Evolutionary conservation across 2,113 vertebrate species (phyloP).

Genomic region (Mesitornis unicolor): DNA sequence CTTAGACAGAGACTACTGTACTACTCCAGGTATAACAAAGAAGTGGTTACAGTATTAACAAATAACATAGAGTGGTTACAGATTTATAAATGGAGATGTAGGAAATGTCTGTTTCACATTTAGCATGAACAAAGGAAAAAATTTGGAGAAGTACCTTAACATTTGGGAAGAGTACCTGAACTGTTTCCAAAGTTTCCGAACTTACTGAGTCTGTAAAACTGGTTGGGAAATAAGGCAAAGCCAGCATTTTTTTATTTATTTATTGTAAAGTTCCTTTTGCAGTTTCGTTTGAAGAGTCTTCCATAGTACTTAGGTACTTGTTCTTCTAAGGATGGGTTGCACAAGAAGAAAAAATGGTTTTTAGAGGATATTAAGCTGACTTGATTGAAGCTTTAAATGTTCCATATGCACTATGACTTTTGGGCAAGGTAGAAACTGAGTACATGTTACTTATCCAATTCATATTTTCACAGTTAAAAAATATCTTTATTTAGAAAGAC

Average conservation of each 20-base stretch:
- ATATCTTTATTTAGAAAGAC: not conserved
- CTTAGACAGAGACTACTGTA: not conserved
- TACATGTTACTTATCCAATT: not conserved
- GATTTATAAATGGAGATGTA: slow-evolving; percentile 15
- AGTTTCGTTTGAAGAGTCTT: not conserved
- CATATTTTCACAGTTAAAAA: not conserved
- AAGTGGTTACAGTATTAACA: not conserved
- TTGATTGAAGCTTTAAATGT: not conserved
- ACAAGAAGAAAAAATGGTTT: not conserved
- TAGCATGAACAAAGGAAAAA: not conserved
- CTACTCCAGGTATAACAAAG: not conserved
- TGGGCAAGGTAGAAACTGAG: not conserved
- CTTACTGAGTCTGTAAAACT: not conserved
- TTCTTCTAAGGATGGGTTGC: not conserved
- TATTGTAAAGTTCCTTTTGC: not conserved
- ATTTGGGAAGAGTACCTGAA: slow-evolving; percentile 18
- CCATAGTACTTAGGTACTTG: not conserved
- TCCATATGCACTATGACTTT: not conserved
- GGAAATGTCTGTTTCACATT: slow-evolving; percentile 28
- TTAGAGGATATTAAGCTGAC: not conserved
- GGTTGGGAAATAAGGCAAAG: not conserved
- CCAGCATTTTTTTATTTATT: not conserved
- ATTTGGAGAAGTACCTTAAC: not conserved
- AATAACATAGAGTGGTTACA: not conserved
- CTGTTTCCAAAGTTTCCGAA: not conserved